A percentile compares a stretch with the other conserved stretches of the same genome.
phyloP scores from a whole-genome alignment of 1,140 invertebrate genomes.

The Leguminivora glycinivorella region DNA sequence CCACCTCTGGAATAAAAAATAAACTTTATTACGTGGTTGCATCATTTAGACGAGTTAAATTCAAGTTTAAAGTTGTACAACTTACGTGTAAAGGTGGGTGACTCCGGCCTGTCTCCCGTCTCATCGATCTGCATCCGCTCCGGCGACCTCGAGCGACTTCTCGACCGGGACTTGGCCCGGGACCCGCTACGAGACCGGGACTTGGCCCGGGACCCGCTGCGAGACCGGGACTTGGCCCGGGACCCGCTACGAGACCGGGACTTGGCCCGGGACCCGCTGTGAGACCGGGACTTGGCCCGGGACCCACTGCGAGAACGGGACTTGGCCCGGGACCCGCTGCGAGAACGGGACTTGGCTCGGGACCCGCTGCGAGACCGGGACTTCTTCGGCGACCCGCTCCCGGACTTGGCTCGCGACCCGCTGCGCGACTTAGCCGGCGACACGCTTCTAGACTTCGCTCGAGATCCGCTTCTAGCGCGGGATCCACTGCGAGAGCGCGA shows the following conservation, averaged over 20 bases:
- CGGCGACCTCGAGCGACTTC: slow-evolving; percentile 31
- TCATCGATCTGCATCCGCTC: slow-evolving; percentile 48
- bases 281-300: slow-evolving; percentile 13
- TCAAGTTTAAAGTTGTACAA: too few species aligned
- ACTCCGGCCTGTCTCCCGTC: slow-evolving; percentile 25
- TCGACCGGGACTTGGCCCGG: slow-evolving; percentile 30
- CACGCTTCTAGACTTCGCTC: slow-evolving; percentile 1
- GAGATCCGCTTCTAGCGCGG: slow-evolving; percentile 34
- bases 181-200: slow-evolving; percentile 40
- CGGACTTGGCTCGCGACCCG: background rate
- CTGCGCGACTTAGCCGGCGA: slow-evolving; percentile 18
- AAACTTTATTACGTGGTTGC: background rate
- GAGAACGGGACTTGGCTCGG: slow-evolving; percentile 28
- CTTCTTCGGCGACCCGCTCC: too few species aligned
- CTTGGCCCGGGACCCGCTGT: background rate
- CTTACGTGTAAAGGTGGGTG: slow-evolving; percentile 2
- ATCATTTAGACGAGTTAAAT: too few species aligned
- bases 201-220: slow-evolving; percentile 35
- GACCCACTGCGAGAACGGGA: slow-evolving; percentile 32
- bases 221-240: too few species aligned
- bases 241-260: slow-evolving; percentile 18
- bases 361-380: slow-evolving; percentile 29
- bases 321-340: slow-evolving; percentile 20
- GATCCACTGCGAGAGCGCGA: slow-evolving; percentile 32
- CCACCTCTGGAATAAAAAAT: background rate